Evolutionary conservation across 37 sponge, comb jelly and placozoan species (phyloP), one percentile per base, ranked within the genome.

Genomic region (Sycon ciliatum): DNA sequence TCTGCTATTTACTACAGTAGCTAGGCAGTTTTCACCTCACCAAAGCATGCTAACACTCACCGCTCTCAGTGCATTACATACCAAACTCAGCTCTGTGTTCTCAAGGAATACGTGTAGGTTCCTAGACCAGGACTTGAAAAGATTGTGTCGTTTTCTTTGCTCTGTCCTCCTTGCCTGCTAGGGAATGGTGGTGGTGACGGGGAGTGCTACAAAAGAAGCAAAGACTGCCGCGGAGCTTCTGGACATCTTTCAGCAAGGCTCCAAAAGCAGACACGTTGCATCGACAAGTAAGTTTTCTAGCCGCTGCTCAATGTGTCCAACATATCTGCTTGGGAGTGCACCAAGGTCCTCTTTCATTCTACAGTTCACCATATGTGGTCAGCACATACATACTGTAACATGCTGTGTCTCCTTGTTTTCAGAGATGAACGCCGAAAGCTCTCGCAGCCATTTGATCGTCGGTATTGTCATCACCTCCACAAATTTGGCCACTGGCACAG

Each of bases 361-460:
- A 16, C 16, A 28, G 16, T 62, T n/a, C 13, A 20, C 65, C 16
- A 62, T 62, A 28, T 16, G 26, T 18, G 32, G 13, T 26, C 20
- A 49, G 54, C 20, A 49, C 16, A 49, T 20, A 49, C 16, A n/a
- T 49, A 20, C 20, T 20, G 16, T 20, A 49, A 49, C 20, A n/a
- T n/a, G n/a, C n/a, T n/a, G n/a, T n/a, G n/a, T n/a, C n/a, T n/a
- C n/a, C n/a, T n/a, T n/a, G n/a, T 34, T 4, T 31, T 16, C 5
- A 73, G 75, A 81, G 36, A 81, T 81, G 82, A 81, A 81, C 52
- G 68, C 82, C 3, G 82, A 81, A 39, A 81, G 82, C 36, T 81
- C 82, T 20, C 1, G 82, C 35, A 76, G 76, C 33, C 82, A 81
- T 76, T 52, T 81, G n/a, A 57, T 81, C 29, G 56, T 81, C 77